These are phyloP conservation scores for Chrysolina americana DNA, from an alignment of 2,888 invertebrate genomes.

Conservation along the genomic window DNA sequence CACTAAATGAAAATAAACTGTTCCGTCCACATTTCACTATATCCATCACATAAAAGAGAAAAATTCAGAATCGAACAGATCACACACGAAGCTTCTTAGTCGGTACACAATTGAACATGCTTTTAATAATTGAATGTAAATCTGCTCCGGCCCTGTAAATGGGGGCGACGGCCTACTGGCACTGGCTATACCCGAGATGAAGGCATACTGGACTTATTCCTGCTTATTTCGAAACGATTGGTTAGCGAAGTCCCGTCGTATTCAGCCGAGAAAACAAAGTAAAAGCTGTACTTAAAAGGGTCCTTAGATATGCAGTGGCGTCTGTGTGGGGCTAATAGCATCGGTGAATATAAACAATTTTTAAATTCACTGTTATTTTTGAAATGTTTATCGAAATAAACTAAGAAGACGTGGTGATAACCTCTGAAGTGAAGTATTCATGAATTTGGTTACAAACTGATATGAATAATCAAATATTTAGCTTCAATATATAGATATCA, in stretches of 20 bases:
- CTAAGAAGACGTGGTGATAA: not conserved
- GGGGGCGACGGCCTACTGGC: conserved; percentile 44
- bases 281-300: conserved; percentile 48
- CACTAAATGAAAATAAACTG: conserved; percentile 46
- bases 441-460: not conserved
- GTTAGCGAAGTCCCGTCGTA: conserved; percentile 47
- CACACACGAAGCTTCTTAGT: conserved; percentile 27
- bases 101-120: conserved; percentile 18
- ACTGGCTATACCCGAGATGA: conserved; percentile 35
- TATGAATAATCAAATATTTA: not conserved
- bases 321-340: conserved; percentile 14
- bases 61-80: conserved; percentile 32
- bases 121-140: conserved; percentile 28
- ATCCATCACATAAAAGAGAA: conserved; percentile 36
- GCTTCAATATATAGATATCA: no score
- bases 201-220: conserved; percentile 47
- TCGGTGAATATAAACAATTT: not conserved
- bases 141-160: conserved; percentile 42
- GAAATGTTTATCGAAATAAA: not conserved
- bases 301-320: conserved; percentile 41
- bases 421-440: not conserved
- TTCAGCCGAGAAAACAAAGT: conserved; percentile 41
- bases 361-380: not conserved
- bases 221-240: conserved; percentile 42
- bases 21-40: conserved; percentile 43